Base-by-base conservation (phyloP, 2,113 vertebrate genomes). In the Rafetus swinhoei region DNA sequence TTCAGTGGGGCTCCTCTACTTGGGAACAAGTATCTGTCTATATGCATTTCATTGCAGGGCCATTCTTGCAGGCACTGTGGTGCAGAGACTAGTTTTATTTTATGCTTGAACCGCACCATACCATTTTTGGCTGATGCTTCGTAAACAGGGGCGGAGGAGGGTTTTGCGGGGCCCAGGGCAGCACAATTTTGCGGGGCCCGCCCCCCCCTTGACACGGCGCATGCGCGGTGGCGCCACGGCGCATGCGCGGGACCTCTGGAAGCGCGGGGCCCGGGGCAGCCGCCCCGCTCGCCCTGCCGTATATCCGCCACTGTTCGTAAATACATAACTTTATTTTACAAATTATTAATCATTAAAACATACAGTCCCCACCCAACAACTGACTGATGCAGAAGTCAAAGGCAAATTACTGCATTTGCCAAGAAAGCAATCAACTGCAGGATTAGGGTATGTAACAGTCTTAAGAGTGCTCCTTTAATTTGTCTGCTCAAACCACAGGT, bases 1-100 rank as follows among this genome's bases (percentile, higher is more conserved):
- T 96, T 96, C 93, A 93, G 84, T 93, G 56, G 1, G 96, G 88
- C 94, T 95, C 92, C 97, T 97, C 96, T 87, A 77, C 93, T 81
- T 92, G 74, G 94, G 90, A 97, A 91, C 24, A 27, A 97, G 83
- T 0, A 7, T 96, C 95, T 95, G 95, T 97, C 92, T 85, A 0
- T 77, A 82, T 81, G 91, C 91, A 93, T 93, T 90, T 96, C 95
- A 91, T 85, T 94, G 95, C 39, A 95, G 95, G 88, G 93, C 65
- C 18, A 5, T 72, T 72, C 16, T n/a, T 35, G 18, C n/a, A 72
- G 35, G n/a, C n/a, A 72, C 15, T 3, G 85, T 59, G 86, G 54
- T 93, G 93, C 59, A 94, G 89, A 88, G 14, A 72, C 90, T 95
- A 95, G 88, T 83, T 86, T 90, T 92, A 93, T 85, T 95, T 90